Conservation (phyloP, 2,888 invertebrate genomes). For the Rhingia campestris region DNA sequence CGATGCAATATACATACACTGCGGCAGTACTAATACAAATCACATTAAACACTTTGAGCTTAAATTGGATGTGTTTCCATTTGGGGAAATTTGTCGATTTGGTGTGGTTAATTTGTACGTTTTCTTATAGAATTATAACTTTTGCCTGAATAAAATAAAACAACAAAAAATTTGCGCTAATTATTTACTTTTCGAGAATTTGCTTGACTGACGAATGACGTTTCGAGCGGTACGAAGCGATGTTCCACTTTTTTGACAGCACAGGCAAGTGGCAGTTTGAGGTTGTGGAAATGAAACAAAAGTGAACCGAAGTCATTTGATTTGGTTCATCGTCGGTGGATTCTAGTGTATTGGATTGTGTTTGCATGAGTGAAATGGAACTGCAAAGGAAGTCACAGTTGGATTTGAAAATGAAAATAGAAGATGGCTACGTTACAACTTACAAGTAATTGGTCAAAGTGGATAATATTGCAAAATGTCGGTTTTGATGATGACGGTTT, state of each 20-base stretch:
- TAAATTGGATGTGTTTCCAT: conserved; percentile 13
- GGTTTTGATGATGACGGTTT: too few relatives aligned
- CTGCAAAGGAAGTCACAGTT: conserved; percentile 3
- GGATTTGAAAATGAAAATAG: neutral
- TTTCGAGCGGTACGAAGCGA: conserved; percentile 47
- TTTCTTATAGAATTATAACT: conserved; percentile 25
- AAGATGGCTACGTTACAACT: too few relatives aligned
- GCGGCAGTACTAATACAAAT: conserved; percentile 6
- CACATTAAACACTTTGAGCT: conserved; percentile 40
- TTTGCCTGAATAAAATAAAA: conserved; percentile 7
- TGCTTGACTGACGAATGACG: conserved; percentile 70
- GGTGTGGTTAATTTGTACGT: conserved; percentile 27
- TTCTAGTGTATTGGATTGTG: neutral
- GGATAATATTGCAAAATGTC: too few relatives aligned
- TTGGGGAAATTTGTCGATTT: conserved; percentile 1
- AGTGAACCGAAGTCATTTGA: neutral
- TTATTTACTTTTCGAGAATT: conserved; percentile 71
- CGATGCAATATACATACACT: conserved; percentile 42
- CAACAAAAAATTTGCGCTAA: conserved; percentile 65
- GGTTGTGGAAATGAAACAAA: conserved; percentile 30
- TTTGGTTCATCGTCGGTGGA: conserved; percentile 1
- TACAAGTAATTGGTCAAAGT: too few relatives aligned
- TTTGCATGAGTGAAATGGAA: neutral
- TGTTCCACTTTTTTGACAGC: conserved; percentile 49
- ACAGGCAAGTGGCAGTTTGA: conserved; percentile 5